Conservation (phyloP, 2,797 vertebrate species). For the Aselliscus stoliczkanus region DNA sequence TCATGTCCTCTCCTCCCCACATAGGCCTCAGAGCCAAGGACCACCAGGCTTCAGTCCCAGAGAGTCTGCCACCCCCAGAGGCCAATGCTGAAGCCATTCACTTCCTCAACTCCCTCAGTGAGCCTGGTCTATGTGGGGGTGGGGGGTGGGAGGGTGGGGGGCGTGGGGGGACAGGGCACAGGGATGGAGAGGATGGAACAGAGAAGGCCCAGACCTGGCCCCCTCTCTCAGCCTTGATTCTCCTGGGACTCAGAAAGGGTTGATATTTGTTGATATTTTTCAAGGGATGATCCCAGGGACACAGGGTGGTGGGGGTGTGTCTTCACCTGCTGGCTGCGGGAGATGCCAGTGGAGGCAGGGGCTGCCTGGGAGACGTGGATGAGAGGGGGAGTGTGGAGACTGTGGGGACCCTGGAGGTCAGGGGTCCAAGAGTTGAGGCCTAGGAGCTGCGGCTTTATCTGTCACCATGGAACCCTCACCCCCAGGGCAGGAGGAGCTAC, state of each 20-base stretch:
- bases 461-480: rapidly evolving
- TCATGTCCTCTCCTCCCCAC: not conserved
- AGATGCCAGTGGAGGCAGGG: not conserved
- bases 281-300: not conserved
- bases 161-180: rapidly evolving
- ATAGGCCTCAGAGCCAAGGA: not conserved
- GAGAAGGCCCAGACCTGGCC: not conserved
- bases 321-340: not conserved
- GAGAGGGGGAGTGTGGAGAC: not conserved
- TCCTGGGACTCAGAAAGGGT: not conserved
- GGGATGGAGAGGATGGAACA: not conserved
- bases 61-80: not conserved
- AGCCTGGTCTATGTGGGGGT: not conserved
- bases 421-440: not conserved
- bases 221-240: not conserved
- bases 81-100: constrained; percentile 61
- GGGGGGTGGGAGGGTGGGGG: rapidly evolving
- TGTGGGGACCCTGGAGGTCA: too few species aligned
- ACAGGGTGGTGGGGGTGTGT: not conserved
- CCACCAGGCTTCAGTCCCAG: not conserved
- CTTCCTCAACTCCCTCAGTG: constrained; percentile 64
- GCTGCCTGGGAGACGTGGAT: not conserved
- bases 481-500: constrained; percentile 84
- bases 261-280: not conserved
- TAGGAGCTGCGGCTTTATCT: not conserved